Percentiles rank a stretch among this genome's conserved stretches.
phyloP scores from a whole-genome alignment of 1,140 invertebrate species.

The Brachionus asplanchnoidis region DNA sequence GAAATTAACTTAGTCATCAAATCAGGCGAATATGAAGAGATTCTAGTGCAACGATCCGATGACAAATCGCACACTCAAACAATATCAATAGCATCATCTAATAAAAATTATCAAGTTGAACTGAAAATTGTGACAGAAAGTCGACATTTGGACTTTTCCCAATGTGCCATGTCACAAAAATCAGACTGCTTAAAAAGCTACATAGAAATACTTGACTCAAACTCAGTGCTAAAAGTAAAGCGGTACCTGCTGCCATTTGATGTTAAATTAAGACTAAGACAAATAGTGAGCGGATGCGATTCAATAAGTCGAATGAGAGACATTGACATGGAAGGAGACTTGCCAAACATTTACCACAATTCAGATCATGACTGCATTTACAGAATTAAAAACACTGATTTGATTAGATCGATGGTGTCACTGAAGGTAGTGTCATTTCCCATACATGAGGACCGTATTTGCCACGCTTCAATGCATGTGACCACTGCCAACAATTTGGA shows the following conservation, averaged over 20 bases:
- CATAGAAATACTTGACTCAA: slow-evolving; percentile 14
- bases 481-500: background rate
- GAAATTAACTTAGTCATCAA: background rate
- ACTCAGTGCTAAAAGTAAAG: background rate
- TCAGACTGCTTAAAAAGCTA: background rate
- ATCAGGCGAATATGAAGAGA: background rate
- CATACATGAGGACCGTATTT: background rate
- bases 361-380: slow-evolving; percentile 38
- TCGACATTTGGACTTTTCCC: background rate
- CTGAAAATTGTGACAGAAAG: background rate
- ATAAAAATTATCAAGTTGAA: background rate
- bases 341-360: slow-evolving; percentile 29
- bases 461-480: slow-evolving; percentile 17
- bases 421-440: background rate
- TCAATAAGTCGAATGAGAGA: background rate
- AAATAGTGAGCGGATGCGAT: background rate
- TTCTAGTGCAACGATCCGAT: background rate
- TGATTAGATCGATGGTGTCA: background rate
- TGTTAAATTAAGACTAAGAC: background rate
- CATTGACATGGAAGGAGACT: background rate
- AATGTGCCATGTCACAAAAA: background rate
- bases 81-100: background rate
- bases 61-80: background rate
- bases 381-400: background rate
- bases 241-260: background rate